Base-by-base conservation (phyloP, 2,888 invertebrate species). In the Papilio demoleus region DNA sequence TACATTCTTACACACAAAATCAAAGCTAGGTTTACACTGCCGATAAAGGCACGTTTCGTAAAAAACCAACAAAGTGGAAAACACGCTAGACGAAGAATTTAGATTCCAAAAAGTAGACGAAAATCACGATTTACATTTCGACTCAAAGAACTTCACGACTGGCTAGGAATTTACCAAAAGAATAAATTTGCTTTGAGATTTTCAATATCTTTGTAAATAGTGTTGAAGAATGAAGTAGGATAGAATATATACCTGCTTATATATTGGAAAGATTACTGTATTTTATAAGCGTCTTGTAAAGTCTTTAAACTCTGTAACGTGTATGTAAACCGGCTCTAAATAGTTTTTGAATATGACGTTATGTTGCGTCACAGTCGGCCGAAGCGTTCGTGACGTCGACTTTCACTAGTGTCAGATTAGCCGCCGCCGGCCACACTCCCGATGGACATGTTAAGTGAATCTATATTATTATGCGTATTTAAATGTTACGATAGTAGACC, bases 401-500 rank as follows among this genome's bases (percentile, higher is more conserved):
- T 75, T 74, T 75, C 73, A 73, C 76, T 67, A 63, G 47, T 36
- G 60, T 58, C 47, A 50, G 65, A 66, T 65, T 70, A 63, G 70
- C 50, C 17, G 17, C 67, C 45, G 12, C 63, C 40, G 58, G 58
- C 60, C 71, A 71, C 76, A 77, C 74, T 62, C 71, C 50, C 70
- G 74, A 79, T 77, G 76, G 74, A 77, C 77, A 76, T 71, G 78
- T 77, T 78, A 83, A 83, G 79, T 84, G 80, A 81, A 80, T 79
- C 72, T 75, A 68, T 62, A 62, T 67, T 66, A 70, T 74, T 71
- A 71, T 68, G 60, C 67, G 71, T 59, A 73, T 77, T 73, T 72
- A 68, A 56, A 72, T 73, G 75, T 72, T 60, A 76, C 72, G 70
- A 74, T 71, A 70, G 67, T 58, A 59, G 71, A 73, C 74, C 71